Evolutionary conservation across 2,888 invertebrate genomes (phyloP).

Genomic region (Microplitis deprimator): DNA sequence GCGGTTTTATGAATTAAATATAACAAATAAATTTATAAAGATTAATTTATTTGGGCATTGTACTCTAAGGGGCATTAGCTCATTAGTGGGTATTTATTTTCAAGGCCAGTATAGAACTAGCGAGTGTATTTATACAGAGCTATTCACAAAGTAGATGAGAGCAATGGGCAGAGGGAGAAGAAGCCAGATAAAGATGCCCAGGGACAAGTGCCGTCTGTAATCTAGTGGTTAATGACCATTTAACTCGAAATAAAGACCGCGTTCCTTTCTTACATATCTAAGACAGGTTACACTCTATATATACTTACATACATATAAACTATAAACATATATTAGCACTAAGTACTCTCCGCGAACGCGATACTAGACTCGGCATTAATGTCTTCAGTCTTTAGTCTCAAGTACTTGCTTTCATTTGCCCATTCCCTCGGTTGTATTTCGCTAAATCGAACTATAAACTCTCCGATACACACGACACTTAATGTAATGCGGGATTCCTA

Average conservation of each 20-base stretch:
- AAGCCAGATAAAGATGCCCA: slow-evolving; percentile 1
- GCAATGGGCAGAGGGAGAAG: not conserved
- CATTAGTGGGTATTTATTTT: slow-evolving; percentile 54
- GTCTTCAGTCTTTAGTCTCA: not conserved
- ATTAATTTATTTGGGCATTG: not conserved
- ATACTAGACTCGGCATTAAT: not conserved
- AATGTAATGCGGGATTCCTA: not conserved
- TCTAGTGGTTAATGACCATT: slow-evolving; percentile 51
- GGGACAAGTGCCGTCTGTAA: slow-evolving; percentile 31
- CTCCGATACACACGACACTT: not conserved
- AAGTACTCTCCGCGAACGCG: not conserved
- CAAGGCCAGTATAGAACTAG: slow-evolving; percentile 43
- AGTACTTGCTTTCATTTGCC: not conserved
- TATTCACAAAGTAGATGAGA: not conserved
- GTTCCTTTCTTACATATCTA: slow-evolving; percentile 7
- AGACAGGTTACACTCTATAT: not conserved
- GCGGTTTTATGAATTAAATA: not conserved
- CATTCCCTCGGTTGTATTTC: not conserved
- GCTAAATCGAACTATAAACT: not conserved
- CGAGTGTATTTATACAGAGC: slow-evolving; percentile 10
- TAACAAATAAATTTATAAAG: not conserved
- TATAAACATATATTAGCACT: not conserved
- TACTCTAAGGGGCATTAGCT: slow-evolving; percentile 39
- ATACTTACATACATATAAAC: not conserved
- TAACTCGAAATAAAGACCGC: slow-evolving; percentile 41